phyloP scores from a whole-genome alignment of 2,797 vertebrate genomes.

The Sebastes taczanowskii region DNA sequence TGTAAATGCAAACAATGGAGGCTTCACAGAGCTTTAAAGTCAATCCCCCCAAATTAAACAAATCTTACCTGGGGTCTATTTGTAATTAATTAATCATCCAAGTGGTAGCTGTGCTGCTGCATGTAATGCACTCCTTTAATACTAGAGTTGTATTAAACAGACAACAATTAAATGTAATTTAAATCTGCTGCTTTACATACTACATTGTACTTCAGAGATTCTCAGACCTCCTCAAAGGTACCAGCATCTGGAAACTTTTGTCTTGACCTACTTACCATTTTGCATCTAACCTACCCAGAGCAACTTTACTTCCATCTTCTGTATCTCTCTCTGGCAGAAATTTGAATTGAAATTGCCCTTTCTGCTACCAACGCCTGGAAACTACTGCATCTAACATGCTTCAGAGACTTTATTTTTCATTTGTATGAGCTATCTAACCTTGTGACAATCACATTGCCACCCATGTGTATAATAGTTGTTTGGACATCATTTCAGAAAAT shows the following conservation, averaged over 20 bases:
- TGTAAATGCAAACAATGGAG: not conserved
- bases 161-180: not conserved
- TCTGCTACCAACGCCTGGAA: not conserved
- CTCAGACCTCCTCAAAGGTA: not conserved
- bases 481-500: slow-evolving; percentile 67
- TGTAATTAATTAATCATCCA: not conserved
- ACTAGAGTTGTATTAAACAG: not conserved
- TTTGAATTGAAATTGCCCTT: slow-evolving; percentile 56
- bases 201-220: not conserved
- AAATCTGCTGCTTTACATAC: not conserved
- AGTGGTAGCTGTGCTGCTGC: not conserved
- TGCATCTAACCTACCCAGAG: not conserved
- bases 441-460: slow-evolving; percentile 67
- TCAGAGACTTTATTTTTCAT: slow-evolving; percentile 72
- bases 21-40: not conserved
- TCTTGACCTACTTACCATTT: slow-evolving; percentile 21
- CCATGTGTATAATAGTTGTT: slow-evolving; percentile 73
- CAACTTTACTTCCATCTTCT: not conserved
- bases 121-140: not conserved
- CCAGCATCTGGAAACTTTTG: not conserved
- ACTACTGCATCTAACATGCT: slow-evolving; percentile 57
- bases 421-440: slow-evolving; percentile 65
- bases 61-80: slow-evolving; percentile 11
- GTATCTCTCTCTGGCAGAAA: slow-evolving; percentile 12
- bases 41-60: slow-evolving; percentile 4